A percentile compares a stretch with the other conserved stretches of the same genome.
These are phyloP conservation scores for Mohoua ochrocephala DNA, from an alignment of 2,113 vertebrate genomes.

Conservation along the genomic window DNA sequence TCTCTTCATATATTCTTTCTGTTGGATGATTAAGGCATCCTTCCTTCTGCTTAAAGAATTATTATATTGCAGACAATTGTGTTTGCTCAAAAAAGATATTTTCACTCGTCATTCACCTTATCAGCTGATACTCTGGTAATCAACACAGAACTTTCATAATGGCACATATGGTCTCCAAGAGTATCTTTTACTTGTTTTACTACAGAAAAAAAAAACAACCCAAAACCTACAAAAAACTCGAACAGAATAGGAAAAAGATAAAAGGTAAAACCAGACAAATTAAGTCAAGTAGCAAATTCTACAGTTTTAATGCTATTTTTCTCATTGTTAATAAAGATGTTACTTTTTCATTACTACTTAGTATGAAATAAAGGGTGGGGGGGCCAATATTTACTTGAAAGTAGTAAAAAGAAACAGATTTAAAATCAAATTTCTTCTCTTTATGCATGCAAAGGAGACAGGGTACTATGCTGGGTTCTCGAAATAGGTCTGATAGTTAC, in stretches of 20 bases:
- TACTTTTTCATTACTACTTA: neutral
- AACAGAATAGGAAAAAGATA: neutral
- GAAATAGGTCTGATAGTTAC: neutral
- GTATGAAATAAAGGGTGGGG: neutral
- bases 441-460: neutral
- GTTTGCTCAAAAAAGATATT: neutral
- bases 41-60: rapidly evolving
- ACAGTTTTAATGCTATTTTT: neutral
- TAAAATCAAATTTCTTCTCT: neutral
- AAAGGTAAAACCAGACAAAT: neutral
- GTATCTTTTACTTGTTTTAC: neutral
- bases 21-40: neutral
- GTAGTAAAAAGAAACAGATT: neutral
- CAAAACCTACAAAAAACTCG: neutral
- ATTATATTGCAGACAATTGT: neutral
- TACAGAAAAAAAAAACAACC: neutral
- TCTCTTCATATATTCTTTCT: neutral
- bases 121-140: neutral
- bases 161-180: neutral
- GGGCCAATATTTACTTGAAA: neutral
- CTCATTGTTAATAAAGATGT: neutral
- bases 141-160: neutral
- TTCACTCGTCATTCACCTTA: neutral
- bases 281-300: neutral
- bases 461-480: neutral